Conservation (phyloP, 2,113 vertebrate species). For the Naja naja region DNA sequence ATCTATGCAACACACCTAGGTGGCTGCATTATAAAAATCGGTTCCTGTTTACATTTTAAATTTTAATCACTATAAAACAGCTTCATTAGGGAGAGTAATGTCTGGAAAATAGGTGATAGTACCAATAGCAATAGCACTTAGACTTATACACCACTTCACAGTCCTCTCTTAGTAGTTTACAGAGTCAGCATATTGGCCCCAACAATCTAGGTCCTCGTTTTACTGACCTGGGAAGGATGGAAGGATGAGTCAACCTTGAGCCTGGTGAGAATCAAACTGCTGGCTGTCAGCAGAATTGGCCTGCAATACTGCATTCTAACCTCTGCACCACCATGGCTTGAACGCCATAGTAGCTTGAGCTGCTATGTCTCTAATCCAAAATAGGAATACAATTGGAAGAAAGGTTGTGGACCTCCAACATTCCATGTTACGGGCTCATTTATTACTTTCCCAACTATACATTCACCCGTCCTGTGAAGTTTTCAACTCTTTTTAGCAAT, state of each 20-base stretch:
- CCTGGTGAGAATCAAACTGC: neutral
- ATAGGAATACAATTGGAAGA: neutral
- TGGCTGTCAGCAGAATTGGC: neutral
- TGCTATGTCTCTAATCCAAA: neutral
- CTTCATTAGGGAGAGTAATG: neutral
- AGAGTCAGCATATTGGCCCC: neutral
- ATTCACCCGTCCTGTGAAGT: neutral
- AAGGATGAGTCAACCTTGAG: neutral
- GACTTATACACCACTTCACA: neutral
- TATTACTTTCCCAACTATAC: neutral
- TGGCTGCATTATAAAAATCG: neutral
- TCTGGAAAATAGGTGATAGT: neutral
- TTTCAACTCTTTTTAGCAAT: neutral
- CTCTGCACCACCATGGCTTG: neutral
- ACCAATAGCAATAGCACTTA: neutral
- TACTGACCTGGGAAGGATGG: neutral
- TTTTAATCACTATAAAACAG: neutral
- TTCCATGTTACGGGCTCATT: neutral
- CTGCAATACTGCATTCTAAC: neutral
- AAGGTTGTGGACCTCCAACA: neutral
- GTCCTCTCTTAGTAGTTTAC: neutral
- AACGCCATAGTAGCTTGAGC: neutral
- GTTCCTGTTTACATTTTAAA: neutral
- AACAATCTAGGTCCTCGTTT: neutral
- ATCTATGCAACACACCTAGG: neutral